Evolutionary conservation across 2,888 invertebrate genomes (phyloP).

Genomic region (Aphidius colemani): DNA sequence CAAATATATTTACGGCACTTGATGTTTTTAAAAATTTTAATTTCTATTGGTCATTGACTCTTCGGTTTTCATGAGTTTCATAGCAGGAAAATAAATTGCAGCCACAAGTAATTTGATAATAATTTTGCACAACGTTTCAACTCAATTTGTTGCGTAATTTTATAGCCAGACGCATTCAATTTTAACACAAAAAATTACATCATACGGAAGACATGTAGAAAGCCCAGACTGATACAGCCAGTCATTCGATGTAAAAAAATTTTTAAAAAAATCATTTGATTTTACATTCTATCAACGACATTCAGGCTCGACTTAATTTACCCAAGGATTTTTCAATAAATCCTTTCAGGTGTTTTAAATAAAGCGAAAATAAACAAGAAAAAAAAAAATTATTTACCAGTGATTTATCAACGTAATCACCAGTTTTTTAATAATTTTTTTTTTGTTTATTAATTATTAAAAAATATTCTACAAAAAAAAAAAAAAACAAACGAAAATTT

Average conservation of each 20-base stretch:
- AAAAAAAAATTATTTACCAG: no score
- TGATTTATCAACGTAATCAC: no score
- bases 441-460: no score
- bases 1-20: not conserved
- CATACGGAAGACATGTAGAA: constrained; percentile 19
- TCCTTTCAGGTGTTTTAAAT: no score
- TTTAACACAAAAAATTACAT: not conserved
- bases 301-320: constrained; percentile 14
- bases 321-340: not conserved
- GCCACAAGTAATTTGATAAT: constrained; percentile 6
- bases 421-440: no score
- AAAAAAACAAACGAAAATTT: no score
- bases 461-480: no score
- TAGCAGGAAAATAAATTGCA: no score
- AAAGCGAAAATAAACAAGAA: no score
- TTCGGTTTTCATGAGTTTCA: not conserved
- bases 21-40: not conserved
- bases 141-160: constrained; percentile 11
- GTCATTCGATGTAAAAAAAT: not conserved
- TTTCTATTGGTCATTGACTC: not conserved
- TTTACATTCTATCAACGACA: constrained; percentile 6
- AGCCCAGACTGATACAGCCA: not conserved
- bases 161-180: not conserved
- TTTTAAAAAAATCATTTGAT: not conserved
- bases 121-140: no score